Evolutionary conservation across 2,113 vertebrate species (phyloP).

Genomic region (Todiramphus saurophagus): DNA sequence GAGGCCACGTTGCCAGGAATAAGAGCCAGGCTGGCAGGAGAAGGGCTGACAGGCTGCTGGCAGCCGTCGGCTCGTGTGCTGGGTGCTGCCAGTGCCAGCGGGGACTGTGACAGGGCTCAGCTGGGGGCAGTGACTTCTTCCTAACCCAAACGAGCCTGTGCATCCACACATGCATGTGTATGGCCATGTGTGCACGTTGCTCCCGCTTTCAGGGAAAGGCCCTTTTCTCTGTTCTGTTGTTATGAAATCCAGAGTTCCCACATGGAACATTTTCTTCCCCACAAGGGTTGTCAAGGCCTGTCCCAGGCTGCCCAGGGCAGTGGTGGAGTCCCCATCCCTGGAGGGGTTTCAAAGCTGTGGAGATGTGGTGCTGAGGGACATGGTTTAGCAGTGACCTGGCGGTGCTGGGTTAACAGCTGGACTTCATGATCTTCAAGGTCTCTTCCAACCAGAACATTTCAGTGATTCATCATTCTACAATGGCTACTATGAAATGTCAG

Average conservation of each 20-base stretch:
- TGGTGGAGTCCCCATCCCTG: too few species aligned
- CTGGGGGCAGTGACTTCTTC: not conserved
- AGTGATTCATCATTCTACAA: too few species aligned
- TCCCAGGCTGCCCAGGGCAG: too few species aligned
- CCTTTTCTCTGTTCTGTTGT: not conserved
- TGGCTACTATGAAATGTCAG: not conserved
- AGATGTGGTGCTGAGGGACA: too few species aligned
- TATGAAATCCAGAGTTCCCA: not conserved
- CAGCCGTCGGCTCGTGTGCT: accelerated
- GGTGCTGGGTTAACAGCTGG: too few species aligned
- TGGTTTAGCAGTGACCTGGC: too few species aligned
- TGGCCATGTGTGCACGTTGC: accelerated
- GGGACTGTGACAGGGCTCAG: not conserved
- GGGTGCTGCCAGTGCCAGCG: not conserved
- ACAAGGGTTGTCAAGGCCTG: too few species aligned
- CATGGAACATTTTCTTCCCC: too few species aligned
- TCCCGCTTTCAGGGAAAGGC: not conserved
- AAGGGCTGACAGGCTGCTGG: not conserved
- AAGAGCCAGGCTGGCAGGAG: not conserved
- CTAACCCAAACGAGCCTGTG: accelerated
- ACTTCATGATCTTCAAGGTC: too few species aligned
- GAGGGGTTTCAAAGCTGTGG: too few species aligned
- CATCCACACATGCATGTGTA: not conserved
- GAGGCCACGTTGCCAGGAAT: not conserved
- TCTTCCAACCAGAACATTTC: too few species aligned